phyloP scores from a whole-genome alignment of 2,888 invertebrate genomes.

The Koerneria pararmatus region DNA sequence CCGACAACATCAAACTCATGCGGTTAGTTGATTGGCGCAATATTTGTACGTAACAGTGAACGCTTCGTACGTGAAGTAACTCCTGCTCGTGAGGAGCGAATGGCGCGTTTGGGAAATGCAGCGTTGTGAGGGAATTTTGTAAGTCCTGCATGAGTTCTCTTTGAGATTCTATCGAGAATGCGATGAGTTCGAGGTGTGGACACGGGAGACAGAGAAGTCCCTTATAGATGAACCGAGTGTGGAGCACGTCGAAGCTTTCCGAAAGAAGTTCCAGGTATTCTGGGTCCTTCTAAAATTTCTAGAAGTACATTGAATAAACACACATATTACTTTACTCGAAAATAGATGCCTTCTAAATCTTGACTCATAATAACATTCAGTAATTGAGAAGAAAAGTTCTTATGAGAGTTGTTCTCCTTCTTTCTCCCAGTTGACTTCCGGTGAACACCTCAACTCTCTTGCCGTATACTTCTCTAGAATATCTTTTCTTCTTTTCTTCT shows the following conservation, averaged over 20 bases:
- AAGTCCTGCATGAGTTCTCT: background rate
- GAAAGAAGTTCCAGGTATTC: conserved; percentile 82
- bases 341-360: conserved; percentile 2
- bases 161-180: conserved; percentile 92
- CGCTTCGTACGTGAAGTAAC: too few relatives aligned
- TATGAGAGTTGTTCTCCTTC: too few relatives aligned
- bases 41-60: too few relatives aligned
- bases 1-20: conserved; percentile 80
- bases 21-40: conserved; percentile 19
- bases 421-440: too few relatives aligned
- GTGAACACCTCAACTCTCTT: too few relatives aligned
- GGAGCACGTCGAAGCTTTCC: conserved; percentile 85
- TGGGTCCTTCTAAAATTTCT: too few relatives aligned
- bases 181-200: conserved; percentile 94
- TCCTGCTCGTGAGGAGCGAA: background rate
- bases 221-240: conserved; percentile 77
- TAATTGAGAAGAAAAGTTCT: too few relatives aligned
- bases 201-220: conserved; percentile 86
- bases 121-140: background rate
- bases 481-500: too few relatives aligned
- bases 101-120: background rate
- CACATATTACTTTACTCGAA: background rate
- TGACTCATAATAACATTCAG: conserved; percentile 28
- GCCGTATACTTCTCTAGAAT: too few relatives aligned
- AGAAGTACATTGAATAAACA: too few relatives aligned